Evolutionary conservation across 2,888 invertebrate species (phyloP), one percentile per base, ranked within the genome.

Genomic region (Pycnomerus fuliginosus): DNA sequence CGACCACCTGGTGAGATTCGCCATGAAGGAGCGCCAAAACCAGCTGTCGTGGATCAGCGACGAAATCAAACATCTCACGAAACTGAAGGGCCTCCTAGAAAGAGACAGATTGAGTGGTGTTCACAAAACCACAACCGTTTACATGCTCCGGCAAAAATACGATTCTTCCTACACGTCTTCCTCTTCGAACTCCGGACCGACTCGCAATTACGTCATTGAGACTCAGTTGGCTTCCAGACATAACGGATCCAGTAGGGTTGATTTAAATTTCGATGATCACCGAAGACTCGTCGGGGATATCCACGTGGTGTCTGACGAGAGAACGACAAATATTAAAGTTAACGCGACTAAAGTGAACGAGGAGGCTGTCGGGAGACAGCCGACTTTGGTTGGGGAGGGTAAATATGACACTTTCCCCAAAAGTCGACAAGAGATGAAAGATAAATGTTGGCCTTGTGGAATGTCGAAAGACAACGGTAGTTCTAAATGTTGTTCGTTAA

Each of bases 21-120:
- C 74, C 1, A 72, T 74, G 53, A 74, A 74, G 61, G 78, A 79
- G 56, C 71, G 75, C 39, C 70, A 72, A 47, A 76, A 77, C 55
- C 79, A 80, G 52, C 57, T 80, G 10, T 65, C 73, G 13, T 78
- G 79, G 79, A 80, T 80, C 22, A 75, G 76, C 25, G 76, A 75
- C 49, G 80, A 80, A 61, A 80, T 80, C 10, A 68, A 71, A 24
- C 78, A 80, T 58, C 64, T 81, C 14, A 73, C 69, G 14, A 77
- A 77, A 56, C 61, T 80, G 10, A 79, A 77, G 62, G 62, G 67
- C 53, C 65, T 71, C 16, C 53, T 73, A 10, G 67, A 71, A 53
- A 61, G 57, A 15, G 34, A 35, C 7, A 12, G 7, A 3, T 3
- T 14, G 10, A 12, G 35, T 32, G 46, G 44, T 27, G 14, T 44